Percentiles rank a stretch among this genome's conserved stretches.
Evolutionary conservation across 2,113 vertebrate genomes (phyloP).

Genomic region (Pyxicephalus adspersus): DNA sequence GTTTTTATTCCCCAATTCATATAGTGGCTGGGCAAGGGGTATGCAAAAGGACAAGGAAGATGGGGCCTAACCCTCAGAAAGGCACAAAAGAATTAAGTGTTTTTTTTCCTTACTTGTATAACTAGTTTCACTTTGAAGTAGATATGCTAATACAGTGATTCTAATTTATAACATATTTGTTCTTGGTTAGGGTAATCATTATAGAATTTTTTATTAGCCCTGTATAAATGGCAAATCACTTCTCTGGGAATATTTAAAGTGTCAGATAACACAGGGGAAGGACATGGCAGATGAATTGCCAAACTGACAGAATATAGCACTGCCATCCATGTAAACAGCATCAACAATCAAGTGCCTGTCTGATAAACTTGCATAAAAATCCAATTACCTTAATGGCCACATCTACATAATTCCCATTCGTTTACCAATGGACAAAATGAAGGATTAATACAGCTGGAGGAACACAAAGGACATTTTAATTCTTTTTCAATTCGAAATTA

Average conservation of each 20-base stretch:
- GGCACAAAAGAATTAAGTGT: no score
- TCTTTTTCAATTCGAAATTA: slow-evolving; percentile 28
- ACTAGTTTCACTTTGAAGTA: no score
- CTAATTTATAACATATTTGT: background rate
- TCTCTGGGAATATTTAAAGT: background rate
- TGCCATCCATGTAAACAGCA: background rate
- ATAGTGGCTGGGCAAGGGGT: no score
- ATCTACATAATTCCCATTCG: slow-evolving; percentile 21
- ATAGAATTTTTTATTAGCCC: background rate
- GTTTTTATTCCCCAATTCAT: no score
- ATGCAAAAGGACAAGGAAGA: no score
- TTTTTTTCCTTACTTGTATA: no score
- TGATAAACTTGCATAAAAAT: slow-evolving; percentile 10
- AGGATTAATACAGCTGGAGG: slow-evolving; percentile 10
- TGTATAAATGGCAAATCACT: background rate
- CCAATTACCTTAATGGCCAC: slow-evolving; percentile 39
- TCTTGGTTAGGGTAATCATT: background rate
- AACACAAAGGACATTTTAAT: slow-evolving; percentile 9
- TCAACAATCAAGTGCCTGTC: background rate
- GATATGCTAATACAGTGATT: background rate
- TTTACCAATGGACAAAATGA: slow-evolving; percentile 30
- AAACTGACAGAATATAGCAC: background rate
- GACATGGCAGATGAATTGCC: background rate
- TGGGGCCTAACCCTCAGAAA: no score
- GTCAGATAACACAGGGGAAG: background rate